Evolutionary conservation across 2,888 invertebrate genomes (phyloP).

Genomic region (Hemithea aestivaria): DNA sequence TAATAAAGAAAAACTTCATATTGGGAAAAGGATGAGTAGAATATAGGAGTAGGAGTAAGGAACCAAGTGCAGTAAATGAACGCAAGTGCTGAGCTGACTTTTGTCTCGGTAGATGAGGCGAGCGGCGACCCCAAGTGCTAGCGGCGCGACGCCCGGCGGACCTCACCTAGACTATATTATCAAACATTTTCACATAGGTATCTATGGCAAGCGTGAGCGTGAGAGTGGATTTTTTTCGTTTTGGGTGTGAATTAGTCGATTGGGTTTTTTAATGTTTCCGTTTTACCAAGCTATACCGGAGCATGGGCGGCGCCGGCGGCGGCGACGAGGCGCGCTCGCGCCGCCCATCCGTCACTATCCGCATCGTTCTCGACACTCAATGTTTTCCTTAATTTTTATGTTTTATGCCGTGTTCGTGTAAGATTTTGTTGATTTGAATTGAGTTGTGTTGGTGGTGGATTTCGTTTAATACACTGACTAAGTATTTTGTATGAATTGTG

Average conservation of each 20-base stretch:
- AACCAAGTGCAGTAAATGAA: conserved; percentile 26
- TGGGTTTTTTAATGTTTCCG: conserved; percentile 79
- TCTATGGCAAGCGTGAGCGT: conserved; percentile 80
- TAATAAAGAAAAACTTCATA: no score
- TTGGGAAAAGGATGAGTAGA: background rate
- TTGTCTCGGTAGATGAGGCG: conserved; percentile 79
- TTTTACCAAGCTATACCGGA: conserved; percentile 68
- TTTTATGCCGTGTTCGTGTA: conserved; percentile 78
- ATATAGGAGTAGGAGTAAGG: conserved; percentile 18
- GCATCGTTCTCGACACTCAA: conserved; percentile 76
- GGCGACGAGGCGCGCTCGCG: conserved; percentile 50
- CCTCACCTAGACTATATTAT: conserved; percentile 75
- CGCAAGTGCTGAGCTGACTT: conserved; percentile 66
- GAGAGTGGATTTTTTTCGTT: conserved; percentile 79
- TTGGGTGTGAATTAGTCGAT: conserved; percentile 80
- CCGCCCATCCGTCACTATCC: conserved; percentile 69
- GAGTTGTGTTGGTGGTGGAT: conserved; percentile 79
- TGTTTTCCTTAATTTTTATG: conserved; percentile 72
- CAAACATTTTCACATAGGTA: conserved; percentile 79
- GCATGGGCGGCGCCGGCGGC: conserved; percentile 69
- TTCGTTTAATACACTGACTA: conserved; percentile 77
- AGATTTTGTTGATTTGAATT: conserved; percentile 77
- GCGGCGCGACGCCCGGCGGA: conserved; percentile 72
- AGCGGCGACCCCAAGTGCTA: conserved; percentile 67
- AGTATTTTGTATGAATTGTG: conserved; percentile 34